Percentiles rank a stretch among this genome's conserved stretches.
Evolutionary conservation across 92 coral and sea anemone species (phyloP).

Genomic region (Porites cylindrica): DNA sequence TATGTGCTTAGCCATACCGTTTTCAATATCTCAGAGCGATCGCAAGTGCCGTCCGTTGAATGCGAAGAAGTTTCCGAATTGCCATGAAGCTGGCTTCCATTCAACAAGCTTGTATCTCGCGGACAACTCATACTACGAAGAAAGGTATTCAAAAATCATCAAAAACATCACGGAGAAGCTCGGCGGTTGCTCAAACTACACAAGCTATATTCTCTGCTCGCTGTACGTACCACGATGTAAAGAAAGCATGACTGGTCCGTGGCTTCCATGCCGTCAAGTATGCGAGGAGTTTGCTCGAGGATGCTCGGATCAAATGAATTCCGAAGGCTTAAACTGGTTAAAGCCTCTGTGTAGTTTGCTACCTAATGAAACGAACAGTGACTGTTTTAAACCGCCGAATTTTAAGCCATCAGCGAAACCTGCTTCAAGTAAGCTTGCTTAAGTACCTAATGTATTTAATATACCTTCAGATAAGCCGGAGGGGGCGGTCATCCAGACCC

Average conservation of each 20-base stretch:
- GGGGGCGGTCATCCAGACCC: no score
- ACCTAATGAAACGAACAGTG: not conserved
- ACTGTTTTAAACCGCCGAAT: conserved; percentile 54
- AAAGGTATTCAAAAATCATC: not conserved
- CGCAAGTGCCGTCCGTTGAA: not conserved
- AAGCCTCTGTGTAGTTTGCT: conserved; percentile 56
- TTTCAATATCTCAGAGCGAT: not conserved
- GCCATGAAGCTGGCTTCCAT: conserved; percentile 12
- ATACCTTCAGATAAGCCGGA: no score
- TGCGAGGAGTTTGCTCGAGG: conserved; percentile 57
- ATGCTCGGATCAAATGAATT: conserved; percentile 32
- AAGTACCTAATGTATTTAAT: no score
- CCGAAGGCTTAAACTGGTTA: conserved; percentile 58
- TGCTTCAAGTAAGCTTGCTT: not conserved
- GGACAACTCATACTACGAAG: not conserved
- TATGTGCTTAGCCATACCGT: not conserved
- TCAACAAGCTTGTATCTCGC: conserved; percentile 7
- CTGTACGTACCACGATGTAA: conserved; percentile 58
- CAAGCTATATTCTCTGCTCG: conserved; percentile 51
- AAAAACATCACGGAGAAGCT: conserved; percentile 8
- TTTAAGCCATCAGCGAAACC: conserved; percentile 9
- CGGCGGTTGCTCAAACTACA: conserved; percentile 51
- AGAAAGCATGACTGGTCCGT: conserved; percentile 18
- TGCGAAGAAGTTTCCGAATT: not conserved
- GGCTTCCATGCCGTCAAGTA: conserved; percentile 67